Conservation (phyloP, 2,888 invertebrate species). For the Diadegma fenestrale region DNA sequence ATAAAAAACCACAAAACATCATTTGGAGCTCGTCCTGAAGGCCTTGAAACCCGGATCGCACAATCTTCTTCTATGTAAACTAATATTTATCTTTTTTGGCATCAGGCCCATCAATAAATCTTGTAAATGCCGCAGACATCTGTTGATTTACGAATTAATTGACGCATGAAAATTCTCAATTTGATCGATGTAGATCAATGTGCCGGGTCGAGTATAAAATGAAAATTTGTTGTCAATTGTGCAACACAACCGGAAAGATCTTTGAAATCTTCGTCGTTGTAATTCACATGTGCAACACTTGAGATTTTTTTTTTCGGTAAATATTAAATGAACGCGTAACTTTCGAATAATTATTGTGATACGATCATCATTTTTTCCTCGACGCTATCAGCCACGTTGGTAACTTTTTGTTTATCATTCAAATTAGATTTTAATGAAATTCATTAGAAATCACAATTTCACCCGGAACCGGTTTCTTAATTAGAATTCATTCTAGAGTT, state of each 20-base stretch:
- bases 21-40: constrained; percentile 8
- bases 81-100: background rate
- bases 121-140: background rate
- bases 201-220: background rate
- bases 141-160: background rate
- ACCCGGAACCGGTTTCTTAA: background rate
- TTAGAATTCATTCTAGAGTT: background rate
- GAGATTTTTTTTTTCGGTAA: background rate
- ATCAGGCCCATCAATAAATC: background rate
- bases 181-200: background rate
- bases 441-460: background rate
- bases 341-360: background rate
- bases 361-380: background rate
- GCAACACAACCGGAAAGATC: background rate
- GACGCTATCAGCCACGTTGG: background rate
- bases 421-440: background rate
- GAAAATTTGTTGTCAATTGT: background rate
- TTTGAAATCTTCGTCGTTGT: background rate
- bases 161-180: background rate
- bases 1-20: background rate
- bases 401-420: background rate
- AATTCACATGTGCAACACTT: background rate
- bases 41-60: constrained; percentile 24
- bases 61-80: background rate
- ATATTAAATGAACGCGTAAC: background rate